Conservation (phyloP, 2,797 vertebrate species). For the Euphonia xanthogaster region DNA sequence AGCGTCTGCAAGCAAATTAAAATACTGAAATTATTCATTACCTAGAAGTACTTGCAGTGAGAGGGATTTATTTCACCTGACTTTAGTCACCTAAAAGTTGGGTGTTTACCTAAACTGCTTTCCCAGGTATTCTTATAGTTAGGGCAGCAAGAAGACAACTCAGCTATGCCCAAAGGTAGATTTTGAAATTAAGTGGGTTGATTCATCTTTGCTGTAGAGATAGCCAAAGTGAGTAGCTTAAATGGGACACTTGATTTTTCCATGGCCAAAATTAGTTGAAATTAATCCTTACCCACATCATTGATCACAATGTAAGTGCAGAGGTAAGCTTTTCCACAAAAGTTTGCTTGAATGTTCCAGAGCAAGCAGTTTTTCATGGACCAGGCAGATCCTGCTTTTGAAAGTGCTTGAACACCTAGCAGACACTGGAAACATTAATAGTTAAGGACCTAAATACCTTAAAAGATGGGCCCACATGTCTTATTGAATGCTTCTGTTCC, state of each 20-base stretch:
- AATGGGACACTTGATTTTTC: not conserved
- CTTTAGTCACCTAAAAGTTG: not conserved
- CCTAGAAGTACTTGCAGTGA: not conserved
- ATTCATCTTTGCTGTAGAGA: not conserved
- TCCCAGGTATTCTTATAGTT: not conserved
- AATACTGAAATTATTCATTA: constrained; percentile 58
- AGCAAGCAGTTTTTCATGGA: constrained; percentile 6
- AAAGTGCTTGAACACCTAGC: constrained; percentile 8
- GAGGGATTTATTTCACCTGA: constrained; percentile 3
- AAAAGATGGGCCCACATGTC: constrained; percentile 7
- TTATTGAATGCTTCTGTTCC: constrained; percentile 45
- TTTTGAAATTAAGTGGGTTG: not conserved
- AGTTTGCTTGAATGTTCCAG: constrained; percentile 18
- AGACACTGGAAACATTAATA: constrained; percentile 30
- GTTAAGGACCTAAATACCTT: constrained; percentile 55
- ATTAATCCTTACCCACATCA: constrained; percentile 23
- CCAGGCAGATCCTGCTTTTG: not conserved
- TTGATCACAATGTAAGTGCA: constrained; percentile 21
- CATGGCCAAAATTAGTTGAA: not conserved
- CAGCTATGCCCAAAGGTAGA: not conserved
- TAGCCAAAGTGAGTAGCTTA: not conserved
- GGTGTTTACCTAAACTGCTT: not conserved
- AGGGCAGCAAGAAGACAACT: not conserved
- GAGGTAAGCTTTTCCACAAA: constrained; percentile 20
- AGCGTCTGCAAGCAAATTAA: constrained; percentile 60